These are phyloP conservation scores for Dryomyza anilis DNA, from an alignment of 2,888 invertebrate species.

Conservation along the genomic window DNA sequence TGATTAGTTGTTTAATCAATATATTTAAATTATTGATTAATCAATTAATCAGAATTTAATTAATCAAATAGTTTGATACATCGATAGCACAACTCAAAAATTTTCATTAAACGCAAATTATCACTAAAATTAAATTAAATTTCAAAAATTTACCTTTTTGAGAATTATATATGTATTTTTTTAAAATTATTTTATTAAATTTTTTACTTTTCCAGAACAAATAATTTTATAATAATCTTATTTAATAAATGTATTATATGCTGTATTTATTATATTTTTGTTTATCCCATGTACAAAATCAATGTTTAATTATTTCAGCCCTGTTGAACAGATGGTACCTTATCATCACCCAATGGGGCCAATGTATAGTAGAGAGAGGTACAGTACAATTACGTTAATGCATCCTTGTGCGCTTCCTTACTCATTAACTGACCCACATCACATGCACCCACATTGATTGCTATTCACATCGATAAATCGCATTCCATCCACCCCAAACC, in stretches of 20 bases:
- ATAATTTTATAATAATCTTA: no score
- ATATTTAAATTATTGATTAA: no score
- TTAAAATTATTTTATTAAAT: neutral
- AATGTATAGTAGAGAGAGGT: conserved; percentile 63
- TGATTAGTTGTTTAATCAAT: no score
- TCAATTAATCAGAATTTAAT: no score
- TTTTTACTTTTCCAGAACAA: neutral
- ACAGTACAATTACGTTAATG: conserved; percentile 49
- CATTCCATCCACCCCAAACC: conserved; percentile 7
- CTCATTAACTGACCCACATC: neutral
- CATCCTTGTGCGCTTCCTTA: conserved; percentile 27
- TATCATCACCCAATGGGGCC: conserved; percentile 64
- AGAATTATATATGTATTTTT: neutral
- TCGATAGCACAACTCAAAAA: no score
- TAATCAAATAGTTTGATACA: no score
- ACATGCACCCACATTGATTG: conserved; percentile 12
- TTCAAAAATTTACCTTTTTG: conserved; percentile 5
- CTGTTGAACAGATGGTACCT: conserved; percentile 64
- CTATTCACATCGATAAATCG: conserved; percentile 18
- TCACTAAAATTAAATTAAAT: no score
- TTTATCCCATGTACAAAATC: no score
- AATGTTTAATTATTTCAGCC: conserved; percentile 58
- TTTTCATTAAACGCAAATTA: no score
- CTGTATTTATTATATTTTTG: no score
- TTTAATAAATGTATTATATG: no score